Evolutionary conservation across 1,140 invertebrate genomes (phyloP), one percentile per base, ranked within the genome.

Genomic region (Physella acuta): DNA sequence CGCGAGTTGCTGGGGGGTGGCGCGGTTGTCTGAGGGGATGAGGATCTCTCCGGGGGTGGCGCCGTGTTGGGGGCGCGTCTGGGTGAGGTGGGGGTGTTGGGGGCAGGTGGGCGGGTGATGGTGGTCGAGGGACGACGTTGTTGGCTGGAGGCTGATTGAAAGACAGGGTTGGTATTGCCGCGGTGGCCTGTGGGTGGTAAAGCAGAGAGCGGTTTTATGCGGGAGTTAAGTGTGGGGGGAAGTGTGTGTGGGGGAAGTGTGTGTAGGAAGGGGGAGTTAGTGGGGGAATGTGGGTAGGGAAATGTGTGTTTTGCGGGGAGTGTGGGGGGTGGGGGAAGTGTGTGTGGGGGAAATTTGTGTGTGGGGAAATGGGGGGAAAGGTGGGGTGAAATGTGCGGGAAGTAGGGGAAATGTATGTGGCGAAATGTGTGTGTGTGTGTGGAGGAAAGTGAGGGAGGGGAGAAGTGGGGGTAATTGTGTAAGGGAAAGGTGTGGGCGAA

Each of bases 11-110:
- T n/a, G n/a, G n/a, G n/a, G n/a, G n/a, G n/a, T n/a, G n/a, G n/a
- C 8, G 39, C 39, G 36, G 59, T 33, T 2, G 28, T 31, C 34
- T 52, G 49, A 16, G 62, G 49, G 17, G 17, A 33, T 16, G 62
- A 1, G 28, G 62, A 64, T 1, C 62, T 39, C 28, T 20, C 53
- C 5, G 5, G 53, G 53, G 24, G 53, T 5, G 53, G 8, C 8
- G 28, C 53, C 53, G 28, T 30, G 28, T 55, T 55, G 53, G 53
- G 5, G 8, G 53, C 20, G 26, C 62, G 62, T 53, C 59, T 39
- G 4, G 62, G 62, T 3, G 62, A 64, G 24, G 62, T 64, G 1
- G 62, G 62, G 1, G 62, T 64, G 62, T 64, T 64, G 14, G 62
- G 62, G 26, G 24, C 44, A 14, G 62, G 8, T n/a, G n/a, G n/a